phyloP scores from a whole-genome alignment of 2,113 vertebrate genomes.

The Chunga burmeisteri region DNA sequence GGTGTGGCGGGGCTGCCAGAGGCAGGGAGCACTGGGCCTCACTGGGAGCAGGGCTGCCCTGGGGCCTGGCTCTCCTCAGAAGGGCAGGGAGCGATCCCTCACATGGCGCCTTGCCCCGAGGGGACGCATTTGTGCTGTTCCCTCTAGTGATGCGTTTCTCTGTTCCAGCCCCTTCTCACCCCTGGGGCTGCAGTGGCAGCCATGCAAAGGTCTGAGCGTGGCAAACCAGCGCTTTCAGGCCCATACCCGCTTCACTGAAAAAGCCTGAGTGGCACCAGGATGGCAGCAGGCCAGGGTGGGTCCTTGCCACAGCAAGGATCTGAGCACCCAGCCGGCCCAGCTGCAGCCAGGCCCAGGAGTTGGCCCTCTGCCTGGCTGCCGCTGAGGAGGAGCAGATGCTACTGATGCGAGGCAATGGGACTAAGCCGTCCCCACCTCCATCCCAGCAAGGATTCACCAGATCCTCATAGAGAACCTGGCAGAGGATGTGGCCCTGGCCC shows the following conservation, averaged over 20 bases:
- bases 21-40: too few relatives aligned
- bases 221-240: neutral
- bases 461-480: accelerated
- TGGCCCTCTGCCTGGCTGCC: neutral
- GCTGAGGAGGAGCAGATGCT: accelerated
- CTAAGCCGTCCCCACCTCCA: neutral
- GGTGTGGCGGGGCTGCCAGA: neutral
- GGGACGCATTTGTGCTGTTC: neutral
- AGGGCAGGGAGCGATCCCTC: neutral
- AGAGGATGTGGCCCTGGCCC: too few relatives aligned
- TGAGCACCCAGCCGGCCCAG: neutral
- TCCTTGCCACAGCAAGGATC: too few relatives aligned
- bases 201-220: too few relatives aligned
- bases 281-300: neutral
- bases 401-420: neutral
- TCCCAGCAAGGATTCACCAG: neutral
- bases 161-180: too few relatives aligned
- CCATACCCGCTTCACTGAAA: accelerated
- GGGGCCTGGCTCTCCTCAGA: neutral
- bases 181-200: too few relatives aligned
- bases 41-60: neutral
- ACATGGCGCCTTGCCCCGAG: neutral
- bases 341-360: neutral
- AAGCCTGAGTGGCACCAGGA: accelerated
- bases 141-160: neutral